A percentile compares a stretch with the other conserved stretches of the same genome.
phyloP scores from a whole-genome alignment of 2,113 vertebrate genomes.

The Rana temporaria region DNA sequence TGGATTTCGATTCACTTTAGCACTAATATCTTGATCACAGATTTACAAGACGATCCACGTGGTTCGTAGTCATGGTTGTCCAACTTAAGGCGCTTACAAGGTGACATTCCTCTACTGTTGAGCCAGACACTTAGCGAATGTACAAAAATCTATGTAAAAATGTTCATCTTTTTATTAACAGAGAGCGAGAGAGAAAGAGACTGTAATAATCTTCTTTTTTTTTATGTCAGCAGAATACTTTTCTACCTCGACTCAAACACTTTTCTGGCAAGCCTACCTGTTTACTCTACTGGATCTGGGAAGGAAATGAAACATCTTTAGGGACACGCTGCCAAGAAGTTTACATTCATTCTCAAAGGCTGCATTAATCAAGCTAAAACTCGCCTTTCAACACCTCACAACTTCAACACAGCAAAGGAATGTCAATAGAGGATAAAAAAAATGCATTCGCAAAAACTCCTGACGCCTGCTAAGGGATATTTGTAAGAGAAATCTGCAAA shows the following conservation, averaged over 20 bases:
- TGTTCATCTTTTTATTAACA: constrained; percentile 45
- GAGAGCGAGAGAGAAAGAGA: neutral
- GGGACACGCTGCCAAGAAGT: constrained; percentile 57
- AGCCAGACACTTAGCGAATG: constrained; percentile 40
- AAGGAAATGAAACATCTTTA: constrained; percentile 44
- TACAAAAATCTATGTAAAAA: constrained; percentile 16
- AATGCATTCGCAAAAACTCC: constrained; percentile 59
- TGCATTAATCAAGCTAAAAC: constrained; percentile 67
- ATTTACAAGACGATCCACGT: constrained; percentile 14
- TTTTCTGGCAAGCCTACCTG: constrained; percentile 53
- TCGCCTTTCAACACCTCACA: constrained; percentile 64
- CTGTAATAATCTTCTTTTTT: constrained; percentile 54
- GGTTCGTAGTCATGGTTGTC: constrained; percentile 51
- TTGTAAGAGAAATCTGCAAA: constrained; percentile 61
- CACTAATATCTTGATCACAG: constrained; percentile 1
- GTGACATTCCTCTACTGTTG: constrained; percentile 45
- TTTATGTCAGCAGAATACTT: constrained; percentile 54
- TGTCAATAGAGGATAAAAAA: constrained; percentile 56
- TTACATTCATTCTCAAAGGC: constrained; percentile 60
- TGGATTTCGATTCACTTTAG: neutral
- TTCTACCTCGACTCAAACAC: constrained; percentile 30
- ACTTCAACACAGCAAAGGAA: constrained; percentile 57
- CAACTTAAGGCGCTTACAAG: constrained; percentile 5
- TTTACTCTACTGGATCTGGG: constrained; percentile 37
- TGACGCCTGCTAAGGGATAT: constrained; percentile 63